Percentiles rank a stretch among this genome's conserved stretches.
Evolutionary conservation across 2,888 invertebrate species (phyloP).

Genomic region (Hecatera dysodea): DNA sequence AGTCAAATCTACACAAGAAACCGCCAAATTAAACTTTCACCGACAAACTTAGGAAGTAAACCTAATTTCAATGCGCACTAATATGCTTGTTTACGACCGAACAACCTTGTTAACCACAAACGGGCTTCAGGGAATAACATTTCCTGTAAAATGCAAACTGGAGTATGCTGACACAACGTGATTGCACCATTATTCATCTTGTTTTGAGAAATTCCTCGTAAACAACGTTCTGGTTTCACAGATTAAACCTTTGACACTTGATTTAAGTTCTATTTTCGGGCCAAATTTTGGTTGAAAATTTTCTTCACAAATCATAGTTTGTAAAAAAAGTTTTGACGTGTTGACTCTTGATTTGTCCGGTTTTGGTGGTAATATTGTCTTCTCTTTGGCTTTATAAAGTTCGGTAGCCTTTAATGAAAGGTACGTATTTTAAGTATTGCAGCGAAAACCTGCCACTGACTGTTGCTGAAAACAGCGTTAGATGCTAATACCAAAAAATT

Average conservation of each 20-base stretch:
- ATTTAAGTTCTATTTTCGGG: constrained; percentile 21
- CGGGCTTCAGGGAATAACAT: constrained; percentile 51
- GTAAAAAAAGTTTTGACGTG: constrained; percentile 25
- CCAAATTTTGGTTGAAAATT: constrained; percentile 1
- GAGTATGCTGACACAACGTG: constrained; percentile 19
- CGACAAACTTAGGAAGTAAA: constrained; percentile 1
- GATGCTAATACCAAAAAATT: too few relatives aligned
- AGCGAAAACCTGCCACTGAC: too few relatives aligned
- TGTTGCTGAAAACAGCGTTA: too few relatives aligned
- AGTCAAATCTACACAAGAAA: neutral
- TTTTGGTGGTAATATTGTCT: neutral
- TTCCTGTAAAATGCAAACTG: constrained; percentile 49
- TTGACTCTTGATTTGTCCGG: constrained; percentile 16
- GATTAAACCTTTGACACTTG: constrained; percentile 16
- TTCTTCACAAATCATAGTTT: constrained; percentile 7
- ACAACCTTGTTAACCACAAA: constrained; percentile 23
- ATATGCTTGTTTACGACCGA: constrained; percentile 26
- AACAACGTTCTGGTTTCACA: constrained; percentile 29
- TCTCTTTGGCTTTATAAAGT: neutral
- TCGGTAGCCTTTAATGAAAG: neutral
- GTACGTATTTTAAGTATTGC: too few relatives aligned
- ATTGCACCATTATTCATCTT: constrained; percentile 36
- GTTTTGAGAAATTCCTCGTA: constrained; percentile 37
- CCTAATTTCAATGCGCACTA: constrained; percentile 18
- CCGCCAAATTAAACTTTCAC: neutral